Conservation (phyloP, 2,888 invertebrate species). For the Acleris laterana region DNA sequence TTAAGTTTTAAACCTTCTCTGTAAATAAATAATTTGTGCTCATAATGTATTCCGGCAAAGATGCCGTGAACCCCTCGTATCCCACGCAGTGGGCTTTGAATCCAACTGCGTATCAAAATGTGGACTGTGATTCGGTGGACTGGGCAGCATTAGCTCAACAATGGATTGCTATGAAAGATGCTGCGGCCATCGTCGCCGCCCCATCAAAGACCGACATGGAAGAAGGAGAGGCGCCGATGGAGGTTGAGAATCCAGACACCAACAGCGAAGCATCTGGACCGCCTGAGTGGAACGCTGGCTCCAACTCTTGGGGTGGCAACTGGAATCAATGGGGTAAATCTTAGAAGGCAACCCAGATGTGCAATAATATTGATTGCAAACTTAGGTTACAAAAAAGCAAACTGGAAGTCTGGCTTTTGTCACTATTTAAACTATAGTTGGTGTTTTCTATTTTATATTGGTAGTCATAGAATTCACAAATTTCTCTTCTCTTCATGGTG, state of each 20-base stretch:
- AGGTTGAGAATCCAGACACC: constrained; percentile 89
- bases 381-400: not conserved
- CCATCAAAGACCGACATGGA: constrained; percentile 85
- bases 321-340: constrained; percentile 79
- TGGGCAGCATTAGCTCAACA: constrained; percentile 98
- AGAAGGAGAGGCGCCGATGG: constrained; percentile 95
- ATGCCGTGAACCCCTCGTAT: constrained; percentile 86
- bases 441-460: no score
- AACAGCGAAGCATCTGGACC: constrained; percentile 63
- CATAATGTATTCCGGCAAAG: constrained; percentile 85
- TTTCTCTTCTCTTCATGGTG: no score
- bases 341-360: not conserved
- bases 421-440: no score
- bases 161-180: constrained; percentile 98
- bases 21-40: constrained; percentile 42
- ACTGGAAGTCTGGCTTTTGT: not conserved
- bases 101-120: constrained; percentile 91
- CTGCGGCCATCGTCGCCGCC: constrained; percentile 84
- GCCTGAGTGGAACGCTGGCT: constrained; percentile 69
- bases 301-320: constrained; percentile 70
- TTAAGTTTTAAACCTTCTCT: constrained; percentile 28
- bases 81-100: constrained; percentile 92
- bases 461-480: no score
- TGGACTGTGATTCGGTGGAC: constrained; percentile 94
- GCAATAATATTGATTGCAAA: not conserved